These are phyloP conservation scores for Caenorhabditis inopinata DNA, from an alignment of 1,140 invertebrate genomes.

Conservation along the genomic window DNA sequence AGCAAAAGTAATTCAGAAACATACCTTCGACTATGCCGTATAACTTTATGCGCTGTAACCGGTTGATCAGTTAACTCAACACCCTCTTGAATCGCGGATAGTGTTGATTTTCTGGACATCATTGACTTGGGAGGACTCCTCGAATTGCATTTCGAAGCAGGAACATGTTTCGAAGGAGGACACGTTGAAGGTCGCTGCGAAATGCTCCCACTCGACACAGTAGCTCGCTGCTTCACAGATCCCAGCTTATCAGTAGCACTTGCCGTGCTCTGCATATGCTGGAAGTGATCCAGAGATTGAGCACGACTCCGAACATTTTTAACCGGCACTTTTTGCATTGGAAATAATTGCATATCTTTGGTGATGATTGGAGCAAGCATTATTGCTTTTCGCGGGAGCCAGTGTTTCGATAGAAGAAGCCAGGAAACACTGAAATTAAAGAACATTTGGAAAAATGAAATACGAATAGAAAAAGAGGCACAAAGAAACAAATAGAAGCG, in stretches of 20 bases:
- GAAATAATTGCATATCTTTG: constrained; percentile 47
- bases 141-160: background rate
- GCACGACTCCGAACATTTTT: constrained; percentile 49
- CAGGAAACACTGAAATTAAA: background rate
- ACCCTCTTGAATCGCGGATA: constrained; percentile 33
- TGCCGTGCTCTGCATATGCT: constrained; percentile 9
- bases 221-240: background rate
- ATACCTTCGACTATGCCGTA: background rate
- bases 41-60: background rate
- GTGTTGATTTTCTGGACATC: background rate
- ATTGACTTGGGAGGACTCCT: background rate
- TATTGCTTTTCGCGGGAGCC: background rate
- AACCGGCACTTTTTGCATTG: constrained; percentile 39
- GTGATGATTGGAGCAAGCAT: constrained; percentile 50
- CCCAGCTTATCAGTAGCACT: background rate
- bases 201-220: constrained; percentile 2
- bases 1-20: too few species aligned
- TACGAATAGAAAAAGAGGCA: too few species aligned
- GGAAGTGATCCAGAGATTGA: constrained; percentile 45
- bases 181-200: background rate
- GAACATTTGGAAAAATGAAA: too few species aligned
- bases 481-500: too few species aligned
- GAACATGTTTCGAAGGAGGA: background rate
- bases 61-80: constrained; percentile 23
- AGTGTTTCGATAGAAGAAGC: background rate